A percentile compares a stretch with the other conserved stretches of the same genome.
Evolutionary conservation across 2,113 vertebrate species (phyloP).

Genomic region (Macroglossus sobrinus): DNA sequence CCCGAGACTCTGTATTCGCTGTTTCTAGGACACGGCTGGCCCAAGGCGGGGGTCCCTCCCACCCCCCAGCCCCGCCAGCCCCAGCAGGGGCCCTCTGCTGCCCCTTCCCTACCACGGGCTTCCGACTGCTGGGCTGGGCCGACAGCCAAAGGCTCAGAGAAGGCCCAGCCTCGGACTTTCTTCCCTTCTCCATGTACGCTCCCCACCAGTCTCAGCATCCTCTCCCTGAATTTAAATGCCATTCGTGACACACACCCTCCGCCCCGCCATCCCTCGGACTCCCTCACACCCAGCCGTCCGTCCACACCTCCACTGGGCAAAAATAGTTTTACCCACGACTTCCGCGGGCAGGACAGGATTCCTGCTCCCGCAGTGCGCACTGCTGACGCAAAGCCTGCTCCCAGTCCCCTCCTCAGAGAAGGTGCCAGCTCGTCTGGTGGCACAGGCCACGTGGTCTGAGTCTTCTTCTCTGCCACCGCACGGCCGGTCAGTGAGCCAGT

Average conservation of each 20-base stretch:
- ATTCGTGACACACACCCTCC: fast-evolving
- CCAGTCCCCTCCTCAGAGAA: too few species aligned
- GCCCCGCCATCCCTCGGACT: neutral
- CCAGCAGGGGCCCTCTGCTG: neutral
- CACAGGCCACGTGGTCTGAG: too few species aligned
- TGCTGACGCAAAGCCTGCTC: too few species aligned
- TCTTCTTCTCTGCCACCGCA: too few species aligned
- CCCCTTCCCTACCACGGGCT: neutral
- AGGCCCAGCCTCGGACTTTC: fast-evolving
- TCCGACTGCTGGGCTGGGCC: neutral
- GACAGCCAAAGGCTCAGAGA: neutral
- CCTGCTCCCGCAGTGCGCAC: too few species aligned
- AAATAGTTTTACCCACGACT: too few species aligned
- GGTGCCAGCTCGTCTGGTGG: too few species aligned
- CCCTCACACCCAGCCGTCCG: fast-evolving
- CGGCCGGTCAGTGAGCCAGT: too few species aligned
- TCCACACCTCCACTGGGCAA: neutral
- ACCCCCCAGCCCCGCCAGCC: neutral
- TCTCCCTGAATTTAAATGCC: neutral
- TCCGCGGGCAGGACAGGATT: too few species aligned
- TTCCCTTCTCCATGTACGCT: neutral
- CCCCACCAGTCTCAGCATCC: neutral
- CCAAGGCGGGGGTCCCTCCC: fast-evolving
- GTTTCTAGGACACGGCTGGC: neutral
- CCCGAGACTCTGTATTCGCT: neutral